Evolutionary conservation across 2,888 invertebrate species (phyloP).

Genomic region (Leptinotarsa rubiginosa): DNA sequence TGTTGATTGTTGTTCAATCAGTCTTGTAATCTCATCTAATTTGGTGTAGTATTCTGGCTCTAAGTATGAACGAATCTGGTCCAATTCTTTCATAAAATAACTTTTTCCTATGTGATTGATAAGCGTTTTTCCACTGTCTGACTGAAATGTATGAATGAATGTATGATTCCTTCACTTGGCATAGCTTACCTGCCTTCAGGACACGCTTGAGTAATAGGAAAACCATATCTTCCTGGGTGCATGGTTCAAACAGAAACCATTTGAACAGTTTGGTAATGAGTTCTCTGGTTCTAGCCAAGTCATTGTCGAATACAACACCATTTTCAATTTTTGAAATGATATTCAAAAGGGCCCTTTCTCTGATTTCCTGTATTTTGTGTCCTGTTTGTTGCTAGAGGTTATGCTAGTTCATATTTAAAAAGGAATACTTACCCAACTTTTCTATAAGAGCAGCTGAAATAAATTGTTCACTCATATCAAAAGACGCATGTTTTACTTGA

Average conservation of each 20-base stretch:
- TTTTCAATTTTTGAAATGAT: slow-evolving; percentile 72
- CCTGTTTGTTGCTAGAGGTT: slow-evolving; percentile 52
- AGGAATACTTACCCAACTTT: slow-evolving; percentile 58
- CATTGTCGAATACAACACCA: slow-evolving; percentile 73
- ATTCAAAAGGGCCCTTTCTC: slow-evolving; percentile 63
- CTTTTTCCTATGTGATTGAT: slow-evolving; percentile 68
- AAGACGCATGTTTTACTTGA: slow-evolving; percentile 7
- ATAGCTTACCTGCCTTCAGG: slow-evolving; percentile 67
- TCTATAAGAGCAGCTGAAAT: slow-evolving; percentile 60
- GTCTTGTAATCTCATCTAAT: slow-evolving; percentile 67
- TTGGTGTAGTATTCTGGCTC: slow-evolving; percentile 63
- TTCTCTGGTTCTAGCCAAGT: slow-evolving; percentile 71
- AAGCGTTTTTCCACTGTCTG: slow-evolving; percentile 69
- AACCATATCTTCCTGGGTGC: slow-evolving; percentile 70
- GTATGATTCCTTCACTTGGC: background rate
- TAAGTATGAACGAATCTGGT: slow-evolving; percentile 65
- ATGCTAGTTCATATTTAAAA: background rate
- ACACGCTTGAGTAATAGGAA: slow-evolving; percentile 70
- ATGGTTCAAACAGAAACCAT: slow-evolving; percentile 73
- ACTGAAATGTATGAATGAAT: slow-evolving; percentile 63
- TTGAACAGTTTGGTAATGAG: slow-evolving; percentile 71
- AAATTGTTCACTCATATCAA: slow-evolving; percentile 44
- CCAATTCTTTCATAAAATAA: slow-evolving; percentile 65
- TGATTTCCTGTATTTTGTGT: slow-evolving; percentile 64
- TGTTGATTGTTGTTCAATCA: slow-evolving; percentile 63